Evolutionary conservation across 2,113 vertebrate genomes (phyloP).

Genomic region (Ardeotis arabs): DNA sequence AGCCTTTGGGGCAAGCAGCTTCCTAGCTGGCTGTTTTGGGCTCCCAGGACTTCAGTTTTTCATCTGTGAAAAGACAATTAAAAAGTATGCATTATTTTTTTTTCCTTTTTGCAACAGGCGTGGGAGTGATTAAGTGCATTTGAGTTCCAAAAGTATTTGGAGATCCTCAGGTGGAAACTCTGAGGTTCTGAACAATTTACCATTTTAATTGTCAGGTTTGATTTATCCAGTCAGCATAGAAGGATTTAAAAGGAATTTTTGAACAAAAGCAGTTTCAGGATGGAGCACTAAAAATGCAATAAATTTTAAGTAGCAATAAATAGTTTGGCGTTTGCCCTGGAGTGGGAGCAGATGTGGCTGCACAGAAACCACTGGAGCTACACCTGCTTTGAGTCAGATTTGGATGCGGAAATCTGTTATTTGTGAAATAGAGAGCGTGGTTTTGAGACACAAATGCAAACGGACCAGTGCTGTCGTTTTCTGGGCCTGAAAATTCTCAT

Average conservation of each 20-base stretch:
- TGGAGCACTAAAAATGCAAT: constrained; percentile 34
- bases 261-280: constrained; percentile 28
- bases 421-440: neutral
- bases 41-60: neutral
- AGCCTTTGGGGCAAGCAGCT: neutral
- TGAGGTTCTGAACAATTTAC: constrained; percentile 25
- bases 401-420: neutral
- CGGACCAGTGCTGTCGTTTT: neutral
- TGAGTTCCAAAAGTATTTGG: constrained; percentile 4
- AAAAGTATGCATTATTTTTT: neutral
- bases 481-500: neutral
- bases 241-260: constrained; percentile 53
- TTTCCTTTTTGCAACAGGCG: neutral
- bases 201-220: constrained; percentile 47
- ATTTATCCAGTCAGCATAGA: constrained; percentile 31
- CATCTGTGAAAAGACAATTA: neutral
- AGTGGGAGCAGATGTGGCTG: constrained; percentile 48
- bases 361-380: constrained; percentile 20
- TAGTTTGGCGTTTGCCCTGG: constrained; percentile 15
- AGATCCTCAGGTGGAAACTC: constrained; percentile 38
- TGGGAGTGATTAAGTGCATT: neutral
- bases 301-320: constrained; percentile 63
- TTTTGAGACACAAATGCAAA: neutral
- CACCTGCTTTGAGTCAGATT: constrained; percentile 25
- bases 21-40: neutral